These are phyloP conservation scores for Sciaenops ocellatus DNA, from an alignment of 2,797 vertebrate genomes.

Conservation along the genomic window DNA sequence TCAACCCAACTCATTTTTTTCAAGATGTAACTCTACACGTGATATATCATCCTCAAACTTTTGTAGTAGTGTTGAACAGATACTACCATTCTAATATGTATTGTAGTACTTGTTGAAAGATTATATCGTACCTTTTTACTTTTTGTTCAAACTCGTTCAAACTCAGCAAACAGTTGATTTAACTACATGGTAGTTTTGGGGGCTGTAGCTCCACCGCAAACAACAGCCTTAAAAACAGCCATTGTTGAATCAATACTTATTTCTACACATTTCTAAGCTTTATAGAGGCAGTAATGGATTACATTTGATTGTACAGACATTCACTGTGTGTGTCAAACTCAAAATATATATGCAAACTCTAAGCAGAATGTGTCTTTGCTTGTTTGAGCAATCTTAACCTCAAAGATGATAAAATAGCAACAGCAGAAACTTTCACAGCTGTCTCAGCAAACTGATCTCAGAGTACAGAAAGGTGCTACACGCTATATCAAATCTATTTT, in stretches of 20 bases:
- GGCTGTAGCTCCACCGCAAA: background rate
- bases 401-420: background rate
- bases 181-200: background rate
- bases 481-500: background rate
- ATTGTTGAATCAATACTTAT: background rate
- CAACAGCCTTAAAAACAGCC: background rate
- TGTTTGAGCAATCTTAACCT: background rate
- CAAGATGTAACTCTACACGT: background rate
- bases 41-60: background rate
- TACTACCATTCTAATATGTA: background rate
- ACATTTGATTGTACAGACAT: background rate
- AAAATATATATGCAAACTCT: conserved; percentile 15
- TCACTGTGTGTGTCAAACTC: background rate
- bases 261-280: background rate
- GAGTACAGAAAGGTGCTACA: background rate
- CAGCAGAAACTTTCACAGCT: background rate
- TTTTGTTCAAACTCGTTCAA: conserved; percentile 39
- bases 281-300: background rate
- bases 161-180: background rate
- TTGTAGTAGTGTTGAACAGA: background rate
- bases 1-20: background rate
- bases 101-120: background rate
- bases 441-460: conserved; percentile 21
- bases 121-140: background rate
- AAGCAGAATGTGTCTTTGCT: background rate